A percentile compares a stretch with the other conserved stretches of the same genome.
Evolutionary conservation across 2,113 vertebrate species (phyloP).

Genomic region (Lophura nycthemera): DNA sequence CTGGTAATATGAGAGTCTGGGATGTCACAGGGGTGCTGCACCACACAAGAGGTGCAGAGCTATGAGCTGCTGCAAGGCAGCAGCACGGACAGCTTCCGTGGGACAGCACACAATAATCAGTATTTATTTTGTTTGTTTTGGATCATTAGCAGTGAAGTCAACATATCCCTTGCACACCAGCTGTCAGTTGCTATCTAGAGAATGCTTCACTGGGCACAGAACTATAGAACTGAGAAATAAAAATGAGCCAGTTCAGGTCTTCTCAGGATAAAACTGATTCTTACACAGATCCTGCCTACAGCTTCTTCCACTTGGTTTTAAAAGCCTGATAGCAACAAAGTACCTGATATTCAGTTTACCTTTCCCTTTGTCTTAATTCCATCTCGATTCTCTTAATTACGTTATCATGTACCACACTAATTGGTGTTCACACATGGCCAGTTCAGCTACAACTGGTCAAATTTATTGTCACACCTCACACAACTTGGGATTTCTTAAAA

Average conservation of each 20-base stretch:
- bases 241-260: not conserved
- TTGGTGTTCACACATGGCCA: not conserved
- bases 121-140: conserved; percentile 13
- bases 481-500: not conserved
- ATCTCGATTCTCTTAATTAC: not conserved
- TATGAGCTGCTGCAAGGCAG: not conserved
- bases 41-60: not conserved
- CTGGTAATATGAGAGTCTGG: not conserved
- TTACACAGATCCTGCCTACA: not conserved
- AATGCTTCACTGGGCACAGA: not conserved
- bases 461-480: not conserved
- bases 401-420: conserved; percentile 21
- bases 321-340: conserved; percentile 3
- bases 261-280: not conserved
- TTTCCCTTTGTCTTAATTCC: not conserved
- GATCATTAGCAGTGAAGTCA: conserved; percentile 25
- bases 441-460: not conserved
- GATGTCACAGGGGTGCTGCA: not conserved
- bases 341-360: not conserved
- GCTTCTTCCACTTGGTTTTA: not conserved
- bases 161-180: not conserved
- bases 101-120: not conserved
- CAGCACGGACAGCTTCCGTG: not conserved
- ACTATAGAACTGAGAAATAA: not conserved
- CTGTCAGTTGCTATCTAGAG: not conserved